Base-by-base conservation (phyloP, 2,888 invertebrate species). In the Thalpophila matura region DNA sequence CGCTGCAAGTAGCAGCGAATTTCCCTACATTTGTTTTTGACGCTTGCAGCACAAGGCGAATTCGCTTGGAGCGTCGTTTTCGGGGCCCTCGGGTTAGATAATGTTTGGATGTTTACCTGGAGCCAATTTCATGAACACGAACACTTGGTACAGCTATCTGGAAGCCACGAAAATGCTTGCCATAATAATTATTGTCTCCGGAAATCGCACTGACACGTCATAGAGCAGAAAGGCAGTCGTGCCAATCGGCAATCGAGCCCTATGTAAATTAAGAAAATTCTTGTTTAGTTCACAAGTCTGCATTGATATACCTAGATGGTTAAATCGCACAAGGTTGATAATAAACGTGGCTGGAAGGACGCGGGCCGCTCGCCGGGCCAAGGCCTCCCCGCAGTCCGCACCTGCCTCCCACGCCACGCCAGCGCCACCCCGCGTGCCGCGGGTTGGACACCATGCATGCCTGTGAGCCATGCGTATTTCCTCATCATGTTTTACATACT, bases 291-390 rank as follows among this genome's bases (percentile, higher is more conserved):
- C 26, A 55, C 56, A 50, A 46, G 63, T 60, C 50, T 70, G 58
- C 33, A 18, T 60, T 71, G 53, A 57, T 71, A 45, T 67, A 68
- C 71, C 71, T 73, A 72, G 74, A 71, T 77, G 63, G 72, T 68
- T 83, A 75, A 83, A 80, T 79, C 80, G 82, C 80, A 80, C 91
- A 90, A 91, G 92, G 91, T 87, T 91, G 84, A 86, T 87, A 85
- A 85, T 87, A 88, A 85, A 85, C 83, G 85, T 82, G 77, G 86
- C 82, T 86, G 85, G 87, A 87, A 90, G 92, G 91, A 89, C 88
- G 86, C 87, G 84, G 85, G 86, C 79, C 88, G 86, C 88, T n/a
- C 84, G 86, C 79, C 87, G 87, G 89, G 88, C 90, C 89, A 88
- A 89, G 89, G 89, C 87, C 87, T 85, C 80, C 74, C 82, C 81